phyloP scores from a whole-genome alignment of 1,140 invertebrate species.

The Melipona quadrifasciata region DNA sequence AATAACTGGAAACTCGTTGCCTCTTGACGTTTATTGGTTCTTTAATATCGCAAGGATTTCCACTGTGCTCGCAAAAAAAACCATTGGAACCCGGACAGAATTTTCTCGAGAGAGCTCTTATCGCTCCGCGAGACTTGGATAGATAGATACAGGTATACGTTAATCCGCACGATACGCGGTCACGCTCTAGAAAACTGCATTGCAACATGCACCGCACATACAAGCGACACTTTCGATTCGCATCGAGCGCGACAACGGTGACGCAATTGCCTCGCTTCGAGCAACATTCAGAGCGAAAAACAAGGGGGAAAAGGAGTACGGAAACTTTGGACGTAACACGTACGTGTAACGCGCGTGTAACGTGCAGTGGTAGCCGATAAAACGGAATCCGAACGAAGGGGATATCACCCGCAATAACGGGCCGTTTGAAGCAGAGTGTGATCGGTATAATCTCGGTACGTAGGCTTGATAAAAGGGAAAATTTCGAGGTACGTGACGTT shows the following conservation, averaged over 20 bases:
- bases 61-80: too few species aligned
- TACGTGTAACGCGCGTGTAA: neutral
- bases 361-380: neutral
- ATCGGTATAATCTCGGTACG: slow-evolving; percentile 7
- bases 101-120: slow-evolving; percentile 2
- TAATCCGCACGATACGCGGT: slow-evolving; percentile 12
- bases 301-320: too few species aligned
- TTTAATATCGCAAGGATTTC: slow-evolving; percentile 35
- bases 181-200: slow-evolving; percentile 17
- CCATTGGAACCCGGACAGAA: neutral
- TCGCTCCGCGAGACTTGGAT: neutral
- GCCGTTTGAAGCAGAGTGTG: neutral
- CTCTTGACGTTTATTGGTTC: slow-evolving; percentile 21
- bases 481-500: slow-evolving; percentile 1
- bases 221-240: slow-evolving; percentile 11
- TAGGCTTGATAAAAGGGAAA: neutral
- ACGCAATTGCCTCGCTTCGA: neutral
- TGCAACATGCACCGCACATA: neutral
- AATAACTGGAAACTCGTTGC: slow-evolving; percentile 17
- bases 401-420: neutral
- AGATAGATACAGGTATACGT: neutral
- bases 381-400: neutral
- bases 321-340: too few species aligned
- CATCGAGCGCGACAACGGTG: neutral
- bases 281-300: too few species aligned